Percentiles rank a stretch among this genome's conserved stretches.
These are phyloP conservation scores for Brachionus sp. DNA, from an alignment of 1,140 invertebrate genomes.

Conservation along the genomic window DNA sequence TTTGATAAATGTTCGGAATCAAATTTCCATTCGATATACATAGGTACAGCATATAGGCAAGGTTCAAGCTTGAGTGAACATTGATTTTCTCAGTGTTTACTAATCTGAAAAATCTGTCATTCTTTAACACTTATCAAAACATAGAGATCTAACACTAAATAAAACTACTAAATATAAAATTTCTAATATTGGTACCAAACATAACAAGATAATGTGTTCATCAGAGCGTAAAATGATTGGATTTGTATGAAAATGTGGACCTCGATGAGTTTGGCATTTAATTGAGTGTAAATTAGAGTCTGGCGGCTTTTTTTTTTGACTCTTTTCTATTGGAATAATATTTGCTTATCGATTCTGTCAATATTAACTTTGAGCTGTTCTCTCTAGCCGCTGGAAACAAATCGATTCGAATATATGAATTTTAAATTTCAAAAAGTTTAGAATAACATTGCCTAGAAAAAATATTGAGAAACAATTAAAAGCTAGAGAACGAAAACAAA, in stretches of 20 bases:
- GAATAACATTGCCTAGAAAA: neutral
- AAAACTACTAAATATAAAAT: neutral
- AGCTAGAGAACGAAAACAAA: neutral
- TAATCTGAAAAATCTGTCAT: slow-evolving; percentile 40
- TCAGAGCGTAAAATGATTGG: neutral
- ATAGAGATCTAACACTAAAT: neutral
- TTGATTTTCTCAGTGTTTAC: neutral
- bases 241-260: neutral
- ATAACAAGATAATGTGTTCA: slow-evolving; percentile 9
- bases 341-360: slow-evolving; percentile 31
- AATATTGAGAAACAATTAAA: slow-evolving; percentile 1
- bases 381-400: slow-evolving; percentile 16
- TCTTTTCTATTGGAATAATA: slow-evolving; percentile 22
- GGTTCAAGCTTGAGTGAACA: neutral
- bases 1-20: slow-evolving; percentile 13
- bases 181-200: neutral
- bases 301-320: neutral
- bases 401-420: slow-evolving; percentile 6
- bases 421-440: slow-evolving; percentile 25
- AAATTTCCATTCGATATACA: neutral
- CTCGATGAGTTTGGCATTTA: neutral
- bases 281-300: slow-evolving; percentile 20
- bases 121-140: neutral
- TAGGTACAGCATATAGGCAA: neutral
- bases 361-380: slow-evolving; percentile 7